Percentiles rank a stretch among this genome's conserved stretches.
Conservation (phyloP, 2,888 invertebrate species). For the Andrena bicolor region DNA sequence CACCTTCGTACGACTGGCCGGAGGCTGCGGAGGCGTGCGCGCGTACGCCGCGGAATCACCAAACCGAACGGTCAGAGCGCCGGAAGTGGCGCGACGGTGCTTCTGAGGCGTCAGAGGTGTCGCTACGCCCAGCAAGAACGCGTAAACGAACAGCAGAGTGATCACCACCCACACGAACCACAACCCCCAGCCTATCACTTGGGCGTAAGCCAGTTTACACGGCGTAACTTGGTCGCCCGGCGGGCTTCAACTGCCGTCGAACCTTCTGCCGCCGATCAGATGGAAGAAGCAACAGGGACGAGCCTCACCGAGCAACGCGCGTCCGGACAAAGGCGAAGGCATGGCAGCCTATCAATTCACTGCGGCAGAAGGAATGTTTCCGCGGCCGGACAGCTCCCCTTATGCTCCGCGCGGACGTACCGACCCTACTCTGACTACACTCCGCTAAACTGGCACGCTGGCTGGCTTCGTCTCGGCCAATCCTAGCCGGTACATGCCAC, state of each 20-base stretch:
- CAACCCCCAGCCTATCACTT: constrained; percentile 80
- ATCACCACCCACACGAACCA: constrained; percentile 79
- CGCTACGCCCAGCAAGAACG: constrained; percentile 79
- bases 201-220: constrained; percentile 79
- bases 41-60: constrained; percentile 59
- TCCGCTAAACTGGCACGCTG: constrained; percentile 17
- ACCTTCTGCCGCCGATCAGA: not conserved
- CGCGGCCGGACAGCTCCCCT: not conserved
- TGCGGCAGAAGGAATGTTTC: not conserved
- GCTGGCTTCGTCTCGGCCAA: not conserved
- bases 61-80: constrained; percentile 59
- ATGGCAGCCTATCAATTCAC: not conserved
- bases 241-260: not conserved
- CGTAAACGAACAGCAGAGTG: constrained; percentile 75
- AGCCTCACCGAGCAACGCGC: not conserved
- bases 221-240: not conserved
- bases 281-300: not conserved
- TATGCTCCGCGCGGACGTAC: not conserved
- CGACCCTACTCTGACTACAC: not conserved
- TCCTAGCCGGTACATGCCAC: not conserved
- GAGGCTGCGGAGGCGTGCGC: constrained; percentile 60
- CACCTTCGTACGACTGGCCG: constrained; percentile 73
- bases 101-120: constrained; percentile 73
- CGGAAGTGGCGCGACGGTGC: constrained; percentile 53
- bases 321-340: not conserved